Percentiles rank a stretch among this genome's conserved stretches.
phyloP scores from a whole-genome alignment of 2,113 vertebrate genomes.

The Bothrops jararaca region DNA sequence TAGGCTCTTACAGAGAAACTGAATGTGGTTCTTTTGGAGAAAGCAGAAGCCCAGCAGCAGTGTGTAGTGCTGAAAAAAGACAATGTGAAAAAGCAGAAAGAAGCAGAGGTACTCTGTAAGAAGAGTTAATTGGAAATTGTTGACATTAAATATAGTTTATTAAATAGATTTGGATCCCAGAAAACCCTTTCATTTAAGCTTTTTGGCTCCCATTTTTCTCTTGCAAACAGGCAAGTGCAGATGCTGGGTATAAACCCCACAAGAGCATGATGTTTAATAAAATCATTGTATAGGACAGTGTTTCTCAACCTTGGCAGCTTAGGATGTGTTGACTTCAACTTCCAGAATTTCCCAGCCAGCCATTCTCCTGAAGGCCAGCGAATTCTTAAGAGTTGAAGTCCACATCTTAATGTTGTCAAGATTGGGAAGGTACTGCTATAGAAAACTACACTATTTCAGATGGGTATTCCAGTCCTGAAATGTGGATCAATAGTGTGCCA shows the following conservation, averaged over 20 bases:
- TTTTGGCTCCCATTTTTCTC: not conserved
- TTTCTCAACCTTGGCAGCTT: not conserved
- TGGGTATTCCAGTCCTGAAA: not conserved
- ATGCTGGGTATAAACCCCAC: not conserved
- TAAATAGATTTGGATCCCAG: not conserved
- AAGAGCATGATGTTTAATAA: not conserved
- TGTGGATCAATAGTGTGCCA: not conserved
- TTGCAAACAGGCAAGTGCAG: not conserved
- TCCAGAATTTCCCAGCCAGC: not conserved
- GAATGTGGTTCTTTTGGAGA: slow-evolving; percentile 86
- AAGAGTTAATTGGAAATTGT: not conserved
- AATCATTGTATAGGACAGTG: not conserved
- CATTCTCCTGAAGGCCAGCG: not conserved
- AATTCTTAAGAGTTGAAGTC: not conserved
- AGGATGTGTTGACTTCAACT: not conserved
- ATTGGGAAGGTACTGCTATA: not conserved
- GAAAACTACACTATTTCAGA: not conserved
- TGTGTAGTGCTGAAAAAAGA: slow-evolving; percentile 81
- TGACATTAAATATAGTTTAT: not conserved
- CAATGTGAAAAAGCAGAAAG: slow-evolving; percentile 75
- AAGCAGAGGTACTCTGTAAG: slow-evolving; percentile 75
- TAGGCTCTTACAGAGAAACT: slow-evolving; percentile 89
- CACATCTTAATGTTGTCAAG: not conserved
- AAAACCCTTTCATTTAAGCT: not conserved
- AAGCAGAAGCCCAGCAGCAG: slow-evolving; percentile 91